Base-by-base conservation (phyloP, 2,888 invertebrate genomes). In the Hemaris fuciformis region DNA sequence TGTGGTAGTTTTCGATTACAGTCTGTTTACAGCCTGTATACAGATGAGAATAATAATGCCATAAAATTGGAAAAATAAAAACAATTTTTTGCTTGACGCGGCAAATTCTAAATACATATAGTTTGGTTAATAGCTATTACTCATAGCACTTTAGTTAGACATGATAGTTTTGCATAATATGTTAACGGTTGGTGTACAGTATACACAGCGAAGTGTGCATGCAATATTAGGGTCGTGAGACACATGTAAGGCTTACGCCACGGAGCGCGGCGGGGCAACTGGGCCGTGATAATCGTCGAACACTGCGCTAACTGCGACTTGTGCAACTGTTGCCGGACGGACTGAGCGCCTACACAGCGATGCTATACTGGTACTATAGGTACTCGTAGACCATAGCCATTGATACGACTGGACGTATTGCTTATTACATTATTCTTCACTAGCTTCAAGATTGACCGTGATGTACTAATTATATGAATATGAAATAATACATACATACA, bases 231-330 rank as follows among this genome's bases (percentile, higher is more conserved):
- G 60, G 60, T 60, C 59, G 45, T 69, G 66, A 62, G 57, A 72
- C 74, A 76, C 75, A 79, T 75, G 73, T 81, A 77, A 78, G 77
- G 80, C 74, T 89, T 89, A 75, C 88, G 78, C 76, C 86, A 89
- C 78, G 77, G 75, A 63, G 62, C 69, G 73, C 66, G 23, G 57
- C 38, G 23, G n/a, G 62, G 62, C 81, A 87, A 89, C 82, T 87
- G 80, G 88, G 84, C 84, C 89, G 89, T 82, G 82, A 84, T 88
- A 89, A 88, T 87, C 81, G 81, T 72, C 77, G 78, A 79, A 75
- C 72, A 72, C 77, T 77, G 70, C 79, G 80, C 75, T 73, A 64
- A 68, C 69, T 70, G 62, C 73, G 64, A 64, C 64, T 80, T 80
- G 75, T 73, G 78, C 68, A 80, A 79, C 70, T 48, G 59, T 22